A percentile compares a stretch with the other conserved stretches of the same genome.
Conservation (phyloP, 2,113 vertebrate species). For the Toxotes jaculatrix region DNA sequence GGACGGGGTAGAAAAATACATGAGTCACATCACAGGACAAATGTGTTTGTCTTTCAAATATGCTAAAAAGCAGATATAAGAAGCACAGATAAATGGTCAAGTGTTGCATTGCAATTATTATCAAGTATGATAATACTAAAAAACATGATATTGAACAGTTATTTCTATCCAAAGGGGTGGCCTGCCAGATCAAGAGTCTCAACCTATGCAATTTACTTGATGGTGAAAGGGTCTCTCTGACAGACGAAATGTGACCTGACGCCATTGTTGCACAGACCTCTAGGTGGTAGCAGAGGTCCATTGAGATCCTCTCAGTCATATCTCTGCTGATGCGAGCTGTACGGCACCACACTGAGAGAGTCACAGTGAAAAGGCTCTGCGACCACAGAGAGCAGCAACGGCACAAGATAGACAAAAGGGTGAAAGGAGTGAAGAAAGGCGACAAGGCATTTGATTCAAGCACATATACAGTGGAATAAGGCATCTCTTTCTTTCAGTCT, state of each 20-base stretch:
- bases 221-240: conserved; percentile 6
- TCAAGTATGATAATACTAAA: background rate
- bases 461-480: conserved; percentile 60
- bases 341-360: conserved; percentile 47
- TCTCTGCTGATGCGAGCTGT: conserved; percentile 6
- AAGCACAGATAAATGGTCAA: background rate
- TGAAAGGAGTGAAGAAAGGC: conserved; percentile 56
- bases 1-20: conserved; percentile 22
- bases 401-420: conserved; percentile 63
- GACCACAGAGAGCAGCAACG: conserved; percentile 62
- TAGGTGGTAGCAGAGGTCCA: conserved; percentile 86
- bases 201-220: background rate
- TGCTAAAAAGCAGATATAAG: background rate
- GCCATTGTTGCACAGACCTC: conserved; percentile 54
- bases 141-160: background rate
- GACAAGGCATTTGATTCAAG: conserved; percentile 66
- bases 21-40: background rate
- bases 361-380: conserved; percentile 49
- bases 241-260: conserved; percentile 11
- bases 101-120: background rate
- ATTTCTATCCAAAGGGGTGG: background rate
- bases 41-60: conserved; percentile 19
- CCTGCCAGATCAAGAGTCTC: background rate
- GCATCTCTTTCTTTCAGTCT: conserved; percentile 37
- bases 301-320: background rate